Conservation (phyloP, 2,113 vertebrate species). For the Ammodytes dubius region DNA sequence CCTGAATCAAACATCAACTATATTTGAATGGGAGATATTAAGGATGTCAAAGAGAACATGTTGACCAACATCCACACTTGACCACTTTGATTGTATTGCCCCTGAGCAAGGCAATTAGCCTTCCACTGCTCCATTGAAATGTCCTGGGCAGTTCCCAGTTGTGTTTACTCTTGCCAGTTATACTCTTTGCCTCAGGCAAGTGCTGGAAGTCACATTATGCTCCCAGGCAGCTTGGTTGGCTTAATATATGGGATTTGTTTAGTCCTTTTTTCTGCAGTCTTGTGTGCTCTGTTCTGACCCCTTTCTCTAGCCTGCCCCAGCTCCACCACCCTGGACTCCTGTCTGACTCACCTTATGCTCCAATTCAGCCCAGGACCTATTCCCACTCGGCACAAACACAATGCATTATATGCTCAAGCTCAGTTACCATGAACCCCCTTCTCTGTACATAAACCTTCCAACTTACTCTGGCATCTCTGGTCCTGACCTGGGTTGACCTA, state of each 20-base stretch:
- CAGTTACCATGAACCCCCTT: too few relatives aligned
- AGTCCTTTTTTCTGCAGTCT: background rate
- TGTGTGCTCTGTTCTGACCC: too few relatives aligned
- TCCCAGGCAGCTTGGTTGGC: slow-evolving; percentile 20
- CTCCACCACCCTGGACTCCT: too few relatives aligned
- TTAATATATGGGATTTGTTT: slow-evolving; percentile 9
- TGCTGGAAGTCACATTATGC: slow-evolving; percentile 48
- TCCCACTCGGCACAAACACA: too few relatives aligned
- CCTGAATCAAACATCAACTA: background rate
- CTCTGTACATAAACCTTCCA: too few relatives aligned
- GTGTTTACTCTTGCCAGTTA: slow-evolving; percentile 27
- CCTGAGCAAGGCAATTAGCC: slow-evolving; percentile 61
- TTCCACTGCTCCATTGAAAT: slow-evolving; percentile 43
- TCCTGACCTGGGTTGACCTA: too few relatives aligned
- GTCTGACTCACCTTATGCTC: too few relatives aligned
- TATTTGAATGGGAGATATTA: slow-evolving; percentile 10
- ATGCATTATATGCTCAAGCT: too few relatives aligned
- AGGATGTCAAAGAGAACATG: slow-evolving; percentile 29
- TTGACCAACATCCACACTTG: slow-evolving; percentile 44
- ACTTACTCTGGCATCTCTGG: too few relatives aligned
- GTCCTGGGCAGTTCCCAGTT: slow-evolving; percentile 41
- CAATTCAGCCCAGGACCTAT: too few relatives aligned
- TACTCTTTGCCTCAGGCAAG: slow-evolving; percentile 43
- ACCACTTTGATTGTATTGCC: slow-evolving; percentile 8
- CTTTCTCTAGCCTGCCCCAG: too few relatives aligned